Conservation (phyloP, 2,888 invertebrate species). For the Heterodera filipjevi region DNA sequence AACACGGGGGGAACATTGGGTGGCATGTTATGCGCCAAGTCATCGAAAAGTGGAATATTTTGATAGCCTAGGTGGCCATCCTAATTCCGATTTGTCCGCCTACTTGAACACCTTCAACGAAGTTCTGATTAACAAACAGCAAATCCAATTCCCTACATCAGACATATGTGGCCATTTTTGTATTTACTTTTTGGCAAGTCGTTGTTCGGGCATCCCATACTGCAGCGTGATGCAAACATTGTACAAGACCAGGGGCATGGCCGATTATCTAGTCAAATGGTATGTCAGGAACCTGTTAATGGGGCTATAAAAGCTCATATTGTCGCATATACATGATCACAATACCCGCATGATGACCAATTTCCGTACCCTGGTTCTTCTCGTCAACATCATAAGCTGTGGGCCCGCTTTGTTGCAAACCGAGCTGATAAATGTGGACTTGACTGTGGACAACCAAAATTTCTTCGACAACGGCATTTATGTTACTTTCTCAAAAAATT, state of each 20-base stretch:
- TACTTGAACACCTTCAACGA: neutral
- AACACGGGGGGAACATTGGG: conserved; percentile 18
- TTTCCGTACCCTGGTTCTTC: neutral
- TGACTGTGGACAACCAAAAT: neutral
- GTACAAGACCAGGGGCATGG: neutral
- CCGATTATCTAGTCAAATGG: neutral
- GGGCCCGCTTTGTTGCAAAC: neutral
- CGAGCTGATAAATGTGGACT: neutral
- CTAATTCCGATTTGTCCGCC: neutral
- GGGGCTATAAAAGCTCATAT: neutral
- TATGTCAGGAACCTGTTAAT: neutral
- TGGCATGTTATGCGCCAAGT: neutral
- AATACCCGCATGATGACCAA: too few species aligned
- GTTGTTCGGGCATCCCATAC: neutral
- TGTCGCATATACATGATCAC: neutral
- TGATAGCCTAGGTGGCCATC: neutral
- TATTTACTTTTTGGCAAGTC: conserved; percentile 9
- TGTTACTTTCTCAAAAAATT: neutral
- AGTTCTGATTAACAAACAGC: neutral
- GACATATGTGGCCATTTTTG: conserved; percentile 25
- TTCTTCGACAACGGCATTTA: neutral
- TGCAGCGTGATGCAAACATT: neutral
- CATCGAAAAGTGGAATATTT: neutral
- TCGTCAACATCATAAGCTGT: neutral
- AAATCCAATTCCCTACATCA: conserved; percentile 8